phyloP scores from a whole-genome alignment of 2,113 vertebrate species.

The Pao palembangensis region DNA sequence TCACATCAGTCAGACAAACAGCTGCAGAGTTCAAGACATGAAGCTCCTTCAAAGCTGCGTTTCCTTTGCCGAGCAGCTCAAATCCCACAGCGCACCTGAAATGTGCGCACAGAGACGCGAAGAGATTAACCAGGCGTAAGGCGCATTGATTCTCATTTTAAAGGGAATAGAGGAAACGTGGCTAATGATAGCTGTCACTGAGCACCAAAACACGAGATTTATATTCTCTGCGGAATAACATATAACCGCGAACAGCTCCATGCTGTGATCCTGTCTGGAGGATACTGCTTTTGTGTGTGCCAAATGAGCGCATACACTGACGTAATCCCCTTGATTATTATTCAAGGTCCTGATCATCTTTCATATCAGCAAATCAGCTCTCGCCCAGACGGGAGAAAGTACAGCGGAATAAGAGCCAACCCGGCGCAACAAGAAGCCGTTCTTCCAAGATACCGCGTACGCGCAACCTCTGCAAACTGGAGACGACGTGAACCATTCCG shows the following conservation, averaged over 20 bases:
- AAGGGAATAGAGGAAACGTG: background rate
- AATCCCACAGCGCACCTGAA: background rate
- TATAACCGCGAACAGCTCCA: background rate
- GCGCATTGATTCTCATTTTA: background rate
- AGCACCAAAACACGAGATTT: no score
- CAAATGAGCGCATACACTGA: slow-evolving; percentile 40
- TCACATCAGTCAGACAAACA: background rate
- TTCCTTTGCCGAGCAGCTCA: background rate
- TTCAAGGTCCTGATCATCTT: slow-evolving; percentile 38
- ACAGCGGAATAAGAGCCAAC: no score
- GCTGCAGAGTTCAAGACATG: background rate
- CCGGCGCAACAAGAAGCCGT: no score
- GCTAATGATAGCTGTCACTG: no score
- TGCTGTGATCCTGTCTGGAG: slow-evolving; percentile 17
- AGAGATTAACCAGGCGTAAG: slow-evolving; percentile 4
- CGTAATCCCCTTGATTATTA: slow-evolving; percentile 40
- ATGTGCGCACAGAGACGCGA: background rate
- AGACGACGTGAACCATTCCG: slow-evolving; percentile 50
- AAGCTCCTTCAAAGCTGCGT: background rate
- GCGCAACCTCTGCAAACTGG: background rate
- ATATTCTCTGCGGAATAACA: no score
- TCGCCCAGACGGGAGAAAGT: background rate
- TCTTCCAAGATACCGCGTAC: no score
- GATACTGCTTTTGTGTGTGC: slow-evolving; percentile 37
- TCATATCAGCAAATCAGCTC: slow-evolving; percentile 4